Conservation (phyloP, 2,888 invertebrate species). For the Hypsopygia costalis region DNA sequence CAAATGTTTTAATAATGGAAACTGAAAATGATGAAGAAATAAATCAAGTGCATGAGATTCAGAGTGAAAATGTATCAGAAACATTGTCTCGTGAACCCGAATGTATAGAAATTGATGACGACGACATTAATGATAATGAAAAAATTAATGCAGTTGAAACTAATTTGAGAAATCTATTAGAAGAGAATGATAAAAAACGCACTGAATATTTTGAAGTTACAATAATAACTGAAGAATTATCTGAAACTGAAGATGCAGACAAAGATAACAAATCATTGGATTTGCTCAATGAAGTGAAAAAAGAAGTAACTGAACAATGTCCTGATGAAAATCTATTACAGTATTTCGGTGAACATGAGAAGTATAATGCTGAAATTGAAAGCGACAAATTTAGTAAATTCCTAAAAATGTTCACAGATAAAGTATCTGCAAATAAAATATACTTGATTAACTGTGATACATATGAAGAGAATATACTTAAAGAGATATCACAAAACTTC, state of each 20-base stretch:
- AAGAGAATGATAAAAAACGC: conserved; percentile 25
- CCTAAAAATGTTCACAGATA: conserved; percentile 39
- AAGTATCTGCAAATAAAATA: conserved; percentile 35
- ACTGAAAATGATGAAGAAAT: conserved; percentile 1
- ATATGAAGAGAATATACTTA: conserved; percentile 58
- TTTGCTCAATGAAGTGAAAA: conserved; percentile 11
- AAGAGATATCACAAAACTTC: conserved; percentile 43
- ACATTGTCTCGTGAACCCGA: conserved; percentile 25
- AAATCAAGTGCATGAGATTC: conserved; percentile 10
- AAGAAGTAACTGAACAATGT: conserved; percentile 8
- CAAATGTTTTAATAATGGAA: too few relatives aligned
- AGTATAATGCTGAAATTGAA: conserved; percentile 54
- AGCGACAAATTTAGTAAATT: conserved; percentile 47
- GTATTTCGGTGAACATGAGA: conserved; percentile 62
- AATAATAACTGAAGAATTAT: conserved; percentile 52
- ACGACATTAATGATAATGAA: not conserved
- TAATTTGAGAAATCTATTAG: conserved; percentile 15
- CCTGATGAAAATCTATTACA: conserved; percentile 33
- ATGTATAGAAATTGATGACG: not conserved
- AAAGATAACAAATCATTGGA: conserved; percentile 6
- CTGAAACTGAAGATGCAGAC: conserved; percentile 41
- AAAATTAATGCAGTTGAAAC: conserved; percentile 15
- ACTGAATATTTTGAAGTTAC: conserved; percentile 49
- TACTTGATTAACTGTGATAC: conserved; percentile 61
- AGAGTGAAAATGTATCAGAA: conserved; percentile 26